phyloP scores from a whole-genome alignment of 2,888 invertebrate genomes.

The Psylliodes chrysocephalus region DNA sequence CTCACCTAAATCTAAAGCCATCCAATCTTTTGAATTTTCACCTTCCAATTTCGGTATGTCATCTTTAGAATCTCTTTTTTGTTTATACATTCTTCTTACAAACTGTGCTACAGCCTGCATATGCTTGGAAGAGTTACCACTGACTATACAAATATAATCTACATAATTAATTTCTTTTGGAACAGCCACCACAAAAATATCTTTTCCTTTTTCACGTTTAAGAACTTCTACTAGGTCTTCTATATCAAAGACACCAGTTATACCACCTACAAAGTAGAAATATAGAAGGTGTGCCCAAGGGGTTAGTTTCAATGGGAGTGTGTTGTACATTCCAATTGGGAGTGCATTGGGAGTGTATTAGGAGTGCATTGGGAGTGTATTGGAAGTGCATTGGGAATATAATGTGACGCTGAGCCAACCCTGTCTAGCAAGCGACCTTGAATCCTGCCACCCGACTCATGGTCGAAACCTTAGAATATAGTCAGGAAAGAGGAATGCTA shows the following conservation, averaged over 20 bases:
- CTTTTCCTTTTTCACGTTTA: constrained; percentile 78
- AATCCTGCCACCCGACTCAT: too few relatives aligned
- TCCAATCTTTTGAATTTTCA: constrained; percentile 80
- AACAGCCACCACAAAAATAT: constrained; percentile 84
- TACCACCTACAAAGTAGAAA: constrained; percentile 73
- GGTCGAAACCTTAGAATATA: too few relatives aligned
- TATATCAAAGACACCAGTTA: constrained; percentile 86
- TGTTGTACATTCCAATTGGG: too few relatives aligned
- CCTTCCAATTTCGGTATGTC: constrained; percentile 82
- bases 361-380: too few relatives aligned
- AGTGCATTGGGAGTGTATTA: too few relatives aligned
- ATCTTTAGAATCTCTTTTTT: constrained; percentile 73
- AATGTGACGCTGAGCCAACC: too few relatives aligned
- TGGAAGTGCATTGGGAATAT: too few relatives aligned
- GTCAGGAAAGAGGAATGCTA: too few relatives aligned
- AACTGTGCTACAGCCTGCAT: constrained; percentile 80
- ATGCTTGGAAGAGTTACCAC: constrained; percentile 78
- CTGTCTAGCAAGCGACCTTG: too few relatives aligned
- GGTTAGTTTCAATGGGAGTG: too few relatives aligned
- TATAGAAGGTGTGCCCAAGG: too few relatives aligned
- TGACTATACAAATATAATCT: constrained; percentile 85
- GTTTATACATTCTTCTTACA: constrained; percentile 80
- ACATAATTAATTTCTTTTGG: constrained; percentile 82
- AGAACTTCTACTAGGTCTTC: constrained; percentile 84
- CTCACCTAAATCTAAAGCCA: constrained; percentile 93